These are phyloP conservation scores for Gambelia wislizenii DNA, from an alignment of 2,797 vertebrate species.

Conservation along the genomic window DNA sequence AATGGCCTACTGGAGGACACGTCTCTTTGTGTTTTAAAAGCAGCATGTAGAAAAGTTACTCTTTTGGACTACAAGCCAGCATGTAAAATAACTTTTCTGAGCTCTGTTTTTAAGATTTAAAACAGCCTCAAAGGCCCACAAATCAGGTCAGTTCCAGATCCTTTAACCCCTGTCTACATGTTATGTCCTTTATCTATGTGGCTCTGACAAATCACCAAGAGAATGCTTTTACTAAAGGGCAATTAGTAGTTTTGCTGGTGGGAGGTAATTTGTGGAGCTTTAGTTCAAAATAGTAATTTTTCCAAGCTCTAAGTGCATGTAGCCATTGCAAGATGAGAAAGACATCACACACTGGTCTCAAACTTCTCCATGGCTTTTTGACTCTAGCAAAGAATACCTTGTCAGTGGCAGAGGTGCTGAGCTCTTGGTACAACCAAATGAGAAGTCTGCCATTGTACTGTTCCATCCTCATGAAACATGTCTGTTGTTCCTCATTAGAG, in stretches of 20 bases:
- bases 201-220: too few relatives aligned
- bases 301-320: too few relatives aligned
- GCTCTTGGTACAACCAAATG: background rate
- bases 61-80: background rate
- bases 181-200: too few relatives aligned
- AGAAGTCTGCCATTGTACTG: background rate
- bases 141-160: too few relatives aligned
- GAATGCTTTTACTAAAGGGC: too few relatives aligned
- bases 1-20: background rate
- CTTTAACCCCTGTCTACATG: too few relatives aligned
- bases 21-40: background rate
- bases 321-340: background rate
- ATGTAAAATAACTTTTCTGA: background rate
- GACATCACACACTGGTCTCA: background rate
- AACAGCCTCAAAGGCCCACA: too few relatives aligned
- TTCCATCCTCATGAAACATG: background rate
- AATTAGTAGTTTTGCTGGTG: too few relatives aligned
- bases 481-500: conserved; percentile 6
- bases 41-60: background rate
- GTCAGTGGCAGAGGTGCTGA: background rate
- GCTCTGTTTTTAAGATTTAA: background rate
- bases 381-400: background rate
- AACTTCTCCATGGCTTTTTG: background rate
- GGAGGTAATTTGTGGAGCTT: too few relatives aligned
- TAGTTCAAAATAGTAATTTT: too few relatives aligned